Evolutionary conservation across 2,888 invertebrate species (phyloP).

Genomic region (Hybos culiciformis): DNA sequence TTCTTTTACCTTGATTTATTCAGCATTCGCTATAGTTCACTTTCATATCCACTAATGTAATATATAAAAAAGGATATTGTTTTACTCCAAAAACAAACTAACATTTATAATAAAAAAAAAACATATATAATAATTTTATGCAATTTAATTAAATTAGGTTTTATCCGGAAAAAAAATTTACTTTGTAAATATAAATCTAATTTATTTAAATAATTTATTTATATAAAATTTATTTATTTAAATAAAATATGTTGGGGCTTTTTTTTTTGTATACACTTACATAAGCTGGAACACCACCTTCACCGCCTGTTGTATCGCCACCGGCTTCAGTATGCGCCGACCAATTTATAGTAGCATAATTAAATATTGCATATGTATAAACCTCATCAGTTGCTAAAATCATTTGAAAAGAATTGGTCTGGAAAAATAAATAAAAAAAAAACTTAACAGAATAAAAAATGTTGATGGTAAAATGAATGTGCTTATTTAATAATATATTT

Average conservation of each 20-base stretch:
- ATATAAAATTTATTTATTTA: not conserved
- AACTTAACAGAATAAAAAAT: too few relatives aligned
- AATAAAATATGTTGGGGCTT: not conserved
- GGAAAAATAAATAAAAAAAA: slow-evolving; percentile 24
- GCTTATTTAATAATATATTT: too few relatives aligned
- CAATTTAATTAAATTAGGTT: not conserved
- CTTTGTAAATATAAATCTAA: not conserved
- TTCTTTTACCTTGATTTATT: too few relatives aligned
- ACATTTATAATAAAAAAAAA: too few relatives aligned
- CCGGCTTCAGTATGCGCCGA: slow-evolving; percentile 83
- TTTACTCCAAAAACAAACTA: too few relatives aligned
- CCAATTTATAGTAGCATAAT: slow-evolving; percentile 85
- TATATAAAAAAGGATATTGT: too few relatives aligned
- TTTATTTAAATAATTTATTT: not conserved
- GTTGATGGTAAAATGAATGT: too few relatives aligned
- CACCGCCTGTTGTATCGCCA: slow-evolving; percentile 73
- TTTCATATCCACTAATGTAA: too few relatives aligned
- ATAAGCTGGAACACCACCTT: slow-evolving; percentile 75
- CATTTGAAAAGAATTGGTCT: slow-evolving; percentile 94
- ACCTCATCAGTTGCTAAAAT: slow-evolving; percentile 87
- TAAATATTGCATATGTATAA: slow-evolving; percentile 87
- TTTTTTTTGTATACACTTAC: slow-evolving; percentile 45
- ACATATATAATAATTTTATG: not conserved
- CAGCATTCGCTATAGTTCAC: too few relatives aligned
- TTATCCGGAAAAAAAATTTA: not conserved